Percentiles rank a stretch among this genome's conserved stretches.
Evolutionary conservation across 2,888 invertebrate genomes (phyloP).

Genomic region (Agrilus mali): DNA sequence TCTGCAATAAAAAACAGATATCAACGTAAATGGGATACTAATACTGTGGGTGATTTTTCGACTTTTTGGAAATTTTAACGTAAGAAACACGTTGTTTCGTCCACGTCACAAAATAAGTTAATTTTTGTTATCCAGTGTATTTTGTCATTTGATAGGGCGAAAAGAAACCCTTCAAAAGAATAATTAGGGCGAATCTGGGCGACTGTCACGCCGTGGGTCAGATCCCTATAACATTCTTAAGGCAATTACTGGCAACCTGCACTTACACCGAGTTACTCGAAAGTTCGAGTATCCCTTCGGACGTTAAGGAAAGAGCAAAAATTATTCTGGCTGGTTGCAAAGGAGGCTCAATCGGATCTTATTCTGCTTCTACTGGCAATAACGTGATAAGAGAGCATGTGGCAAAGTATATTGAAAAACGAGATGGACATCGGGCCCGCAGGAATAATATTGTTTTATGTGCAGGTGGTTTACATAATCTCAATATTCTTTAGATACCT

Average conservation of each 20-base stretch:
- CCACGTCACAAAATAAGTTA: no score
- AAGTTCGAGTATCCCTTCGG: slow-evolving; percentile 56
- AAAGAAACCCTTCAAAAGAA: slow-evolving; percentile 72
- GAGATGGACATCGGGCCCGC: slow-evolving; percentile 58
- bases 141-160: slow-evolving; percentile 46
- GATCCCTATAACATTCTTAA: slow-evolving; percentile 76
- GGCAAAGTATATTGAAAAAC: slow-evolving; percentile 66
- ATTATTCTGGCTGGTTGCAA: slow-evolving; percentile 50
- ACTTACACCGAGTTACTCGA: slow-evolving; percentile 56
- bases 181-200: slow-evolving; percentile 89
- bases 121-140: no score
- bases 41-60: no score
- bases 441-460: slow-evolving; percentile 67
- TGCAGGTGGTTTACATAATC: slow-evolving; percentile 38
- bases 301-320: slow-evolving; percentile 61
- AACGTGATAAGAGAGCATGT: slow-evolving; percentile 72
- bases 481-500: no score
- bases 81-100: no score
- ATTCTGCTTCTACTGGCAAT: slow-evolving; percentile 75
- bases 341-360: slow-evolving; percentile 74
- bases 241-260: slow-evolving; percentile 76
- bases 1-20: no score
- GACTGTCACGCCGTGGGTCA: slow-evolving; percentile 96
- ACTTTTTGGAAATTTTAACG: no score
- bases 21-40: no score